Conservation (phyloP, 2,113 vertebrate genomes). For the Ceyx melanurus region DNA sequence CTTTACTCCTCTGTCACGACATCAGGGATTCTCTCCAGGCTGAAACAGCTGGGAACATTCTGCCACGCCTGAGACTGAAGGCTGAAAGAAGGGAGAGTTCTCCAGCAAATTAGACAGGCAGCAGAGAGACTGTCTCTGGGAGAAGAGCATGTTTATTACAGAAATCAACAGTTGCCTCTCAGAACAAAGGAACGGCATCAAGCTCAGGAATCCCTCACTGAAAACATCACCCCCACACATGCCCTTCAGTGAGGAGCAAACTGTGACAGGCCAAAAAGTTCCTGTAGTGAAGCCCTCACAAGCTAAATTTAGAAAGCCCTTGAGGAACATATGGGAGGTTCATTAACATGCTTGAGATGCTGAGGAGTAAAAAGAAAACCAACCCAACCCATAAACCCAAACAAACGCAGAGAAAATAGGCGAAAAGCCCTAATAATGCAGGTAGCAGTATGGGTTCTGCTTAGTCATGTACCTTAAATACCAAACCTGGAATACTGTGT, state of each 20-base stretch:
- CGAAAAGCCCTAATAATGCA: background rate
- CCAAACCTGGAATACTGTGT: too few relatives aligned
- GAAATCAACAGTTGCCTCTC: accelerated
- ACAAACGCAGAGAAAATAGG: background rate
- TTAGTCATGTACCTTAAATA: accelerated
- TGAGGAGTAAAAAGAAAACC: background rate
- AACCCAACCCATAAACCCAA: accelerated
- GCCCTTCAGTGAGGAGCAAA: background rate
- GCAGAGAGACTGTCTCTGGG: background rate
- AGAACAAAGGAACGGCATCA: accelerated
- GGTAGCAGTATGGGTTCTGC: background rate
- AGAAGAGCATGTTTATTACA: background rate
- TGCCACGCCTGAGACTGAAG: background rate
- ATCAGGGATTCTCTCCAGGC: background rate
- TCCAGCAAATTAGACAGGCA: background rate
- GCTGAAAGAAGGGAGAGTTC: background rate
- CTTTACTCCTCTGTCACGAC: background rate
- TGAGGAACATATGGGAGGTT: background rate
- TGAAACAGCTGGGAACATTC: background rate
- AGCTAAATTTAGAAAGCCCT: background rate
- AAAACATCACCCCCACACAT: background rate
- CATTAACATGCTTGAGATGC: accelerated
- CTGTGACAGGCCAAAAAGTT: background rate
- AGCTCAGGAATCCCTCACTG: accelerated
- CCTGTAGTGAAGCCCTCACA: accelerated